These are phyloP conservation scores for Endomychus coccineus DNA, from an alignment of 2,888 invertebrate species.

Conservation along the genomic window DNA sequence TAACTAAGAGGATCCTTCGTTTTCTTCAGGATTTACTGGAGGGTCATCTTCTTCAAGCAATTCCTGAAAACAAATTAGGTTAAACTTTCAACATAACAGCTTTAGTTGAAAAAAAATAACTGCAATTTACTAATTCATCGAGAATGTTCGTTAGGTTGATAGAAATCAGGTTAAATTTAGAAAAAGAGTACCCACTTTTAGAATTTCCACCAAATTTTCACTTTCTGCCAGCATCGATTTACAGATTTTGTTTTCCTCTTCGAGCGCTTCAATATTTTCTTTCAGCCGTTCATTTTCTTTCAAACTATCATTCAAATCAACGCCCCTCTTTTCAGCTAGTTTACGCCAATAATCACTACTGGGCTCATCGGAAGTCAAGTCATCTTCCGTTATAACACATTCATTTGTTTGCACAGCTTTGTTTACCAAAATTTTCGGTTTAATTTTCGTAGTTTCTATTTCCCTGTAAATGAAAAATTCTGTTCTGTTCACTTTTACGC, in stretches of 20 bases:
- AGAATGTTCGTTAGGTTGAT: constrained; percentile 8
- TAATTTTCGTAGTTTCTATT: too few relatives aligned
- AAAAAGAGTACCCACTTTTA: constrained; percentile 50
- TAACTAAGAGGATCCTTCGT: constrained; percentile 11
- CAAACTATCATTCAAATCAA: constrained; percentile 64
- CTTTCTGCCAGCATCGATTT: constrained; percentile 71
- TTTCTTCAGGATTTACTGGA: constrained; percentile 29
- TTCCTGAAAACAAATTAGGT: constrained; percentile 47
- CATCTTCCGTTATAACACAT: constrained; percentile 55
- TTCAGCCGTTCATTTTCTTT: constrained; percentile 60
- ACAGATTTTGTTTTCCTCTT: constrained; percentile 58
- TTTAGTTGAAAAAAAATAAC: background rate
- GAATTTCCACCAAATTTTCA: constrained; percentile 64
- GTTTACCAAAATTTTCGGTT: constrained; percentile 30
- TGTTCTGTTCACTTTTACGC: background rate
- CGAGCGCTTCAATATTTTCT: constrained; percentile 42
- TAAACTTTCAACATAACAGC: constrained; percentile 5
- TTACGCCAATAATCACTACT: constrained; percentile 71
- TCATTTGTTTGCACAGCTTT: constrained; percentile 57
- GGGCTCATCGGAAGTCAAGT: constrained; percentile 62
- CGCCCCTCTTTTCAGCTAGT: constrained; percentile 65
- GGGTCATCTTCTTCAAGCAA: constrained; percentile 53
- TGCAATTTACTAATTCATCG: too few relatives aligned
- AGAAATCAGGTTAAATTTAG: background rate
- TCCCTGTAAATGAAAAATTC: constrained; percentile 13